Evolutionary conservation across 2,888 invertebrate species (phyloP), one percentile per base, ranked within the genome.

Genomic region (Elmis aenea): DNA sequence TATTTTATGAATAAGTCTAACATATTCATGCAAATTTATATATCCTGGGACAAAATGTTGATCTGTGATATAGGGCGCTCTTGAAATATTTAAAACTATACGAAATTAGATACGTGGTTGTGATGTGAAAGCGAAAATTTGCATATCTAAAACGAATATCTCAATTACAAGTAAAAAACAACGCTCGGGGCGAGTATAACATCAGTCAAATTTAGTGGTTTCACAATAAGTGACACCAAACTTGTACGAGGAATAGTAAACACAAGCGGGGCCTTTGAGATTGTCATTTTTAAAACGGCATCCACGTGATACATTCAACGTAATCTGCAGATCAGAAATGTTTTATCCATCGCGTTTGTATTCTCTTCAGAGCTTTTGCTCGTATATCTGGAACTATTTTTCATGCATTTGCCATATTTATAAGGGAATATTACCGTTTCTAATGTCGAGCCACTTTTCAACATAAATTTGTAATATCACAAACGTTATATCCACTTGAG

Each of bases 221-320:
- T 39, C 34, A 40, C 39, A 38, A 32, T 42, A 29, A 28, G 27
- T 29, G 40, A 31, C 38, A 29, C 29, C 43, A 45, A 49, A 46
- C 47, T 42, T 36, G 36, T 40, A 43, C 22, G 42, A 41, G 39
- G 33, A 42, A 36, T 32, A 47, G 43, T 36, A 44, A 41, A 43
- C 36, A 35, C 28, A 29, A 13, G 38, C 34, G 40, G 41, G 42
- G 24, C 42, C 46, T 45, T 32, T 36, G 37, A 52, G 48, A 50
- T 46, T 52, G 50, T 50, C 51, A 52, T 52, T 52, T 53, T 49
- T 50, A 51, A n/a, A 53, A 53, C 46, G 52, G 51, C 47, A 44
- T 41, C 33, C 46, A 54, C 52, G 51, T 52, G 54, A 54, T 46
- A 45, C 47, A 51, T 49, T 33, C 48, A 38, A 43, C 41, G 34